Conservation (phyloP, 2,888 invertebrate species). For the Proisotoma minuta region DNA sequence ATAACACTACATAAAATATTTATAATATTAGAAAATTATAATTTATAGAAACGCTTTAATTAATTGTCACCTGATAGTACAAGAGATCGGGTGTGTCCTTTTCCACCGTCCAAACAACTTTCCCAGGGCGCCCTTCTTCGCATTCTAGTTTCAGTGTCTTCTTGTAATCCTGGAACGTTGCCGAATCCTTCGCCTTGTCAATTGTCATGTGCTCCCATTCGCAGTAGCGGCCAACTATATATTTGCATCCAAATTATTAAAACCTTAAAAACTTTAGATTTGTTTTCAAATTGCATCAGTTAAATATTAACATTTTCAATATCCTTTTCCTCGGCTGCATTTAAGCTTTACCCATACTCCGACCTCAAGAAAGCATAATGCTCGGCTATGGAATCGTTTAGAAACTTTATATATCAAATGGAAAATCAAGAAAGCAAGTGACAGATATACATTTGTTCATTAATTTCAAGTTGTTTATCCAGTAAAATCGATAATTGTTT, state of each 20-base stretch:
- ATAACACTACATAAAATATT: conserved; percentile 65
- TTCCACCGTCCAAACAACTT: conserved; percentile 79
- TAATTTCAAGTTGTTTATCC: no score
- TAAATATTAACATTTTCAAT: background rate
- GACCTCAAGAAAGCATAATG: conserved; percentile 6
- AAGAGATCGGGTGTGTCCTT: conserved; percentile 75
- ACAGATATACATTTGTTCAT: no score
- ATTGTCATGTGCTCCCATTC: conserved; percentile 77
- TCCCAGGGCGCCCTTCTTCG: conserved; percentile 68
- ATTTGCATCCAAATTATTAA: no score
- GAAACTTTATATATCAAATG: no score
- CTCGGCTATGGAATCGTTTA: background rate
- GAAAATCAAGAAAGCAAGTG: no score
- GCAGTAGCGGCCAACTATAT: conserved; percentile 72
- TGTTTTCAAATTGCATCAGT: background rate
- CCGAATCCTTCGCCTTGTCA: conserved; percentile 66
- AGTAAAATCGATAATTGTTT: background rate
- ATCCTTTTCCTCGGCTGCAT: background rate
- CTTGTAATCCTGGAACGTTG: conserved; percentile 72
- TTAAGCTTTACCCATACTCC: no score
- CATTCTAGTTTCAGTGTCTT: conserved; percentile 71
- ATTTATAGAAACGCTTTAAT: background rate
- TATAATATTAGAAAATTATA: background rate
- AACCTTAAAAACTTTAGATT: background rate
- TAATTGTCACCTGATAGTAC: conserved; percentile 73